Conservation (phyloP, 2,888 invertebrate species). For the Colostygia pectinataria region DNA sequence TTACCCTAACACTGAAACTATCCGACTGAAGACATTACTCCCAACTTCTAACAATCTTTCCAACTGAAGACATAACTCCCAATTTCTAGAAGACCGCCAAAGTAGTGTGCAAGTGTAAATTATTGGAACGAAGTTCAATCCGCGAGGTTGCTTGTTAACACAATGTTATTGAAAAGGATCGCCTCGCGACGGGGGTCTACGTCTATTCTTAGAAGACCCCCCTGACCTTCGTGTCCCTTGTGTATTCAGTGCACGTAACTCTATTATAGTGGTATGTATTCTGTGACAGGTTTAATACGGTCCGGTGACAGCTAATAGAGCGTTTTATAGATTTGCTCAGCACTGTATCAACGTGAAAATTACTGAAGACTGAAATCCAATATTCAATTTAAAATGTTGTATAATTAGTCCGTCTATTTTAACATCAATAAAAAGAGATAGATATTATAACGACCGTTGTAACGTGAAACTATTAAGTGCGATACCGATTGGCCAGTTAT, state of each 20-base stretch:
- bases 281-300: constrained; percentile 3
- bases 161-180: constrained; percentile 21
- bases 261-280: constrained; percentile 3
- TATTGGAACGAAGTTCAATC: constrained; percentile 2
- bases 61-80: constrained; percentile 1
- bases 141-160: constrained; percentile 10
- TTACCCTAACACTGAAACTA: too few relatives aligned
- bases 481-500: too few relatives aligned
- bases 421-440: too few relatives aligned
- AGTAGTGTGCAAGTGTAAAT: neutral
- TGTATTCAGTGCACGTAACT: constrained; percentile 5
- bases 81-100: neutral
- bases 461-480: too few relatives aligned
- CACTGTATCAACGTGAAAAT: neutral
- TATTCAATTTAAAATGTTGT: too few relatives aligned
- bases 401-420: too few relatives aligned
- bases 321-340: neutral
- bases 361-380: too few relatives aligned
- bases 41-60: neutral
- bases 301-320: neutral
- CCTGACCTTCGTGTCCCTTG: constrained; percentile 16
- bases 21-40: neutral
- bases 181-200: neutral
- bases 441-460: too few relatives aligned
- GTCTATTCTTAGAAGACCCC: constrained; percentile 15